phyloP scores from a whole-genome alignment of 2,888 invertebrate species.

The Mesorhabditis spiculigera region DNA sequence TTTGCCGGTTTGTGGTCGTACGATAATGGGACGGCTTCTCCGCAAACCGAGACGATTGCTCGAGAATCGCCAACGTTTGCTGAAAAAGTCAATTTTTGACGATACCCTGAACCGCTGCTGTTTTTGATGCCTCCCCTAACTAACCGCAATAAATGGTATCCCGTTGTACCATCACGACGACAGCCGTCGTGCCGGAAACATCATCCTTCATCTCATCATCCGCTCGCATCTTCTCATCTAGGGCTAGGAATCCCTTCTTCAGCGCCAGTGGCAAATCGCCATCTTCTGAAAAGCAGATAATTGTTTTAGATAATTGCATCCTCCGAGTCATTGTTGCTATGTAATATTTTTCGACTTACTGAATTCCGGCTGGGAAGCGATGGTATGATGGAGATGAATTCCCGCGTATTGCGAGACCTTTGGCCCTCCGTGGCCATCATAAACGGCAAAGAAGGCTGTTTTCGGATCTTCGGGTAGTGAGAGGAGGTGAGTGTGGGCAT shows the following conservation, averaged over 20 bases:
- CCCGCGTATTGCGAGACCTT: constrained; percentile 81
- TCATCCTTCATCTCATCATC: constrained; percentile 85
- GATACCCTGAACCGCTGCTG: not conserved
- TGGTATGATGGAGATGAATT: constrained; percentile 86
- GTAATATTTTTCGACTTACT: constrained; percentile 16
- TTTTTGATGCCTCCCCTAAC: constrained; percentile 9
- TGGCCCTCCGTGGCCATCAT: constrained; percentile 82
- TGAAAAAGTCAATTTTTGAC: not conserved
- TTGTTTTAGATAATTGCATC: not conserved
- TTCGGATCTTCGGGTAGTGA: constrained; percentile 79
- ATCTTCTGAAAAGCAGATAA: constrained; percentile 62
- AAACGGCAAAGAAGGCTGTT: constrained; percentile 91
- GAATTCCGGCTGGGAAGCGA: constrained; percentile 67
- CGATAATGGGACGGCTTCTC: constrained; percentile 74
- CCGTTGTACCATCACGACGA: constrained; percentile 73
- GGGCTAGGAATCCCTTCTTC: constrained; percentile 81
- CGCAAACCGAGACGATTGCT: constrained; percentile 82
- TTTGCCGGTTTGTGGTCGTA: constrained; percentile 78
- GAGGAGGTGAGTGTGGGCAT: constrained; percentile 92
- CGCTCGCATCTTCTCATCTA: constrained; percentile 78
- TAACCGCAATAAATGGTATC: constrained; percentile 78
- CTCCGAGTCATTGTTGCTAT: not conserved
- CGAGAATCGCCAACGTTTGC: constrained; percentile 91
- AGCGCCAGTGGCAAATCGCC: constrained; percentile 82
- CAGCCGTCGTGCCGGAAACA: constrained; percentile 89